These are phyloP conservation scores for Digitonthophagus gazella DNA, from an alignment of 2,888 invertebrate genomes.

Conservation along the genomic window DNA sequence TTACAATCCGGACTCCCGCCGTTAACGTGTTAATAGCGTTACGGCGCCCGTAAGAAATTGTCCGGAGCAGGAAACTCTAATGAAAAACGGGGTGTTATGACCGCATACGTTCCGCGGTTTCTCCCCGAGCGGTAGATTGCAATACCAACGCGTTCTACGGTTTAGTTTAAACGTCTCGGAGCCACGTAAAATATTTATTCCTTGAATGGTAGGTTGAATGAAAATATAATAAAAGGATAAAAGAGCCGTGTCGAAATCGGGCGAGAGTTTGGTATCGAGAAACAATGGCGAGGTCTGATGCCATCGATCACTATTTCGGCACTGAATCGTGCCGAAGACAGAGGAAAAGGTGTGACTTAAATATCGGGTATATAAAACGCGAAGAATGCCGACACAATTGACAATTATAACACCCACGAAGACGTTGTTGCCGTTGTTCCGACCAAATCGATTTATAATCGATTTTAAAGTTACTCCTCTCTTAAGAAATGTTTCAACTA, in stretches of 20 bases:
- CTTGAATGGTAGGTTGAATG: too few species aligned
- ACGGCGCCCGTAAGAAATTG: not conserved
- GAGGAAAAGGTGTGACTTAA: not conserved
- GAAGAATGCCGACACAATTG: slow-evolving; percentile 10
- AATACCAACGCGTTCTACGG: too few species aligned
- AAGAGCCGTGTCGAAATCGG: not conserved
- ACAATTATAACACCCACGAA: slow-evolving; percentile 17
- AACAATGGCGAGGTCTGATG: not conserved
- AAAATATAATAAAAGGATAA: too few species aligned
- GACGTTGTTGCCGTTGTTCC: not conserved
- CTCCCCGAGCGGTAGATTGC: not conserved
- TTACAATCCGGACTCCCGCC: not conserved
- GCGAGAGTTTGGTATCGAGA: not conserved
- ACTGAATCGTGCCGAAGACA: not conserved
- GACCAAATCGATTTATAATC: not conserved
- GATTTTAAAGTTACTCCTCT: not conserved
- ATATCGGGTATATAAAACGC: not conserved
- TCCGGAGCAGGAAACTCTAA: not conserved
- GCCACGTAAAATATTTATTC: too few species aligned
- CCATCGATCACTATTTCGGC: not conserved
- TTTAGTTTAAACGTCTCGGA: too few species aligned
- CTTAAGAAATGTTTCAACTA: too few species aligned
- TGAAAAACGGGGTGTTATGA: not conserved
- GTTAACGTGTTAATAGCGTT: not conserved
- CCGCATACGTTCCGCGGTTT: too few species aligned